phyloP scores from a whole-genome alignment of 2,888 invertebrate species.

The Chymomyza caudatula region DNA sequence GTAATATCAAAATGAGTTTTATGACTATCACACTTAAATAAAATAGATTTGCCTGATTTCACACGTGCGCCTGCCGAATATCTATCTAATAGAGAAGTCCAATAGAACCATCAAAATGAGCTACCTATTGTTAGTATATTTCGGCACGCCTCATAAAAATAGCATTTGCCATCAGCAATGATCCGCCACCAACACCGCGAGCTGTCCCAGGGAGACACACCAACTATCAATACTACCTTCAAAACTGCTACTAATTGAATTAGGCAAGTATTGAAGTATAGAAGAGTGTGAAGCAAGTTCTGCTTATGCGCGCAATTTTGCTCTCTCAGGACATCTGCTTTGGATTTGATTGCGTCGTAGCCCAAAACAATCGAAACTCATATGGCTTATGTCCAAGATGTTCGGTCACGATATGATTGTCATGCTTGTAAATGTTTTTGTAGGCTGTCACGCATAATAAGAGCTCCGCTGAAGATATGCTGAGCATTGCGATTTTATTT shows the following conservation, averaged over 20 bases:
- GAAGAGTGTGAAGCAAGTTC: slow-evolving; percentile 19
- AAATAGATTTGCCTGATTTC: slow-evolving; percentile 14
- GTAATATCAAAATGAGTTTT: neutral
- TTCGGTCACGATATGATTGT: slow-evolving; percentile 50
- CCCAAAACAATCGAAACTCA: slow-evolving; percentile 21
- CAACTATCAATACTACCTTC: neutral
- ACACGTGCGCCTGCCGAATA: slow-evolving; percentile 14
- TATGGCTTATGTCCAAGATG: slow-evolving; percentile 33
- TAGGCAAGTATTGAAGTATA: slow-evolving; percentile 56
- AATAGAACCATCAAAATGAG: neutral
- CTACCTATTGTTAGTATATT: slow-evolving; percentile 36
- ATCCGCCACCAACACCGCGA: neutral
- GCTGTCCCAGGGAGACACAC: neutral
- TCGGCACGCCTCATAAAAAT: slow-evolving; percentile 62
- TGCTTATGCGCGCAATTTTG: neutral
- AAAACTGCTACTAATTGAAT: slow-evolving; percentile 59
- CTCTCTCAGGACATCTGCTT: slow-evolving; percentile 43
- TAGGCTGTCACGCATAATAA: slow-evolving; percentile 69
- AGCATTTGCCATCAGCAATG: slow-evolving; percentile 20
- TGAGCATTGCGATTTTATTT: slow-evolving; percentile 54
- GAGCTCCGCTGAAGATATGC: slow-evolving; percentile 14
- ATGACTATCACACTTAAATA: slow-evolving; percentile 44
- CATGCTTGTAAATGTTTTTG: slow-evolving; percentile 45
- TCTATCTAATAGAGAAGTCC: slow-evolving; percentile 35
- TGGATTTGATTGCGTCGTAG: slow-evolving; percentile 24